phyloP scores from a whole-genome alignment of 2,888 invertebrate species.

The Phyto melanocephala region DNA sequence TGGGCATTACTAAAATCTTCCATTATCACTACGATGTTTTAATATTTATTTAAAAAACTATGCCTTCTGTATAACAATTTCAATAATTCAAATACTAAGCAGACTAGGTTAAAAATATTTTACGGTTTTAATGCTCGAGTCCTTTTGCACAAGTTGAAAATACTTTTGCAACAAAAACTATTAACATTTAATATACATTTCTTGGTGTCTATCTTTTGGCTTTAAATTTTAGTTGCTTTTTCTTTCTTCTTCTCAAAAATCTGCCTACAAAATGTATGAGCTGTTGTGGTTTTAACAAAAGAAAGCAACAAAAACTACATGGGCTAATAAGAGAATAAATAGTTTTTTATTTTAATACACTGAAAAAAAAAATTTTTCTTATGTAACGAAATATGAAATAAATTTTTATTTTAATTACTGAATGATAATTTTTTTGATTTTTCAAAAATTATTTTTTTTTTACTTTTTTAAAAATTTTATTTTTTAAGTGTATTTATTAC shows the following conservation, averaged over 20 bases:
- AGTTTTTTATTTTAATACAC: not conserved
- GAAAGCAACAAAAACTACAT: conserved; percentile 8
- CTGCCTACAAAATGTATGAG: conserved; percentile 32
- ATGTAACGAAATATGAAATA: no score
- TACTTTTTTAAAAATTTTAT: not conserved
- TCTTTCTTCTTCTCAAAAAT: not conserved
- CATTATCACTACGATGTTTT: no score
- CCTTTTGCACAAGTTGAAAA: not conserved
- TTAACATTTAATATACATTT: conserved; percentile 43
- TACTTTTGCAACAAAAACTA: not conserved
- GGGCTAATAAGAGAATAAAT: not conserved
- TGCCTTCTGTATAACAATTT: not conserved
- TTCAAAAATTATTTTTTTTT: not conserved
- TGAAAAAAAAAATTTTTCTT: no score
- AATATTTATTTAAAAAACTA: not conserved
- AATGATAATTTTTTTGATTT: no score
- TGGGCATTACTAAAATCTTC: no score
- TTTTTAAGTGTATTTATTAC: conserved; percentile 6
- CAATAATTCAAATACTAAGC: conserved; percentile 34
- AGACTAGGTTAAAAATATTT: conserved; percentile 34
- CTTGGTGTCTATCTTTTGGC: not conserved
- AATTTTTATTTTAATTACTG: no score
- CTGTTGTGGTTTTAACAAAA: conserved; percentile 28
- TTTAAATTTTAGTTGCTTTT: conserved; percentile 8
- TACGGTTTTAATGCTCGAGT: conserved; percentile 12